These are phyloP conservation scores for Ptychobarbus kaznakovi DNA, from an alignment of 2,797 vertebrate species.

Conservation along the genomic window DNA sequence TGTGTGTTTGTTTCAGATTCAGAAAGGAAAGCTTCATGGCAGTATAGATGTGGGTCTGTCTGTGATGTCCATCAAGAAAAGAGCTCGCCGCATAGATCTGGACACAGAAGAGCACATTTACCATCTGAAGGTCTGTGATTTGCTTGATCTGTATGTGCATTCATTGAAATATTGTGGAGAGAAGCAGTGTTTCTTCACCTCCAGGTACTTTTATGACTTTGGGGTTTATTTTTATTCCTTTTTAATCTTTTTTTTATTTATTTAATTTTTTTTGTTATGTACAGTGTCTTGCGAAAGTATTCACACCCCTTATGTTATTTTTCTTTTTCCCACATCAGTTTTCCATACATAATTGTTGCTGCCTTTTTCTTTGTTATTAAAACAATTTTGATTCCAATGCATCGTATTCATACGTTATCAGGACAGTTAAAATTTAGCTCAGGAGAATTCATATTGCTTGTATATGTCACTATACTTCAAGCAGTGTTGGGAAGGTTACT, in stretches of 20 bases:
- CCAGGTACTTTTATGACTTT: background rate
- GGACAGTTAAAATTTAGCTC: too few species aligned
- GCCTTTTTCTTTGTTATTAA: too few species aligned
- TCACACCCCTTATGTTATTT: too few species aligned
- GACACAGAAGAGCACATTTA: constrained; percentile 99
- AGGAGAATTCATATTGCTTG: too few species aligned
- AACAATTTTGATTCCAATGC: too few species aligned
- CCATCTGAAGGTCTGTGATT: constrained; percentile 92
- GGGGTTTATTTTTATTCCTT: background rate
- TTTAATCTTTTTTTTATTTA: too few species aligned
- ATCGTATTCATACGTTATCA: too few species aligned
- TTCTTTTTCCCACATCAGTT: too few species aligned
- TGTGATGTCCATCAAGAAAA: constrained; percentile 99
- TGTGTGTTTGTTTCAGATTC: constrained; percentile 81
- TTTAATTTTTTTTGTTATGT: background rate
- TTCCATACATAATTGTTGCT: too few species aligned
- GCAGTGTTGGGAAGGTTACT: too few species aligned
- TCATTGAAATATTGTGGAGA: background rate
- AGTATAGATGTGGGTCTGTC: constrained; percentile 98
- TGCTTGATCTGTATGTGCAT: background rate
- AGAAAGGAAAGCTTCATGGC: constrained; percentile 97
- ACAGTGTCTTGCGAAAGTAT: too few species aligned
- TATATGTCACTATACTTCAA: too few species aligned
- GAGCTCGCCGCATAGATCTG: constrained; percentile 94
- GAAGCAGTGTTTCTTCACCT: background rate